Evolutionary conservation across 2,797 vertebrate genomes (phyloP), one percentile per base, ranked within the genome.

Genomic region (Coendou prehensilis): DNA sequence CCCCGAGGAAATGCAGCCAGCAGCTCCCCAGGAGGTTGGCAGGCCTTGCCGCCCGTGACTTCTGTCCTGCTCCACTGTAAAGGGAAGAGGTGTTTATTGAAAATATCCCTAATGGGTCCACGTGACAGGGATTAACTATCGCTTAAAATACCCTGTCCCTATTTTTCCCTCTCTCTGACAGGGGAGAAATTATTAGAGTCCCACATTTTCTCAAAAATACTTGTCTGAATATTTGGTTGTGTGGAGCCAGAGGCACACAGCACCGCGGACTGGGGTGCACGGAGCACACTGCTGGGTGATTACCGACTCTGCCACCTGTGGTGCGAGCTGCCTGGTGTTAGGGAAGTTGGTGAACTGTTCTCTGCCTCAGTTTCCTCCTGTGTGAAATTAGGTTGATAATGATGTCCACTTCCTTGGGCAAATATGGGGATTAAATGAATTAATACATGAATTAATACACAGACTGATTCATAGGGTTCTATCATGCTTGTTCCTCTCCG

Each of bases 1-100:
- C 91, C 94, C 95, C 94, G 78, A 91, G 97, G 90, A 97, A 97
- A 4, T 15, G 71, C 1, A 83, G 75, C 89, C 56, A 54, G n/a
- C 52, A 54, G 37, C 91, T 96, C 95, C 97, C 93, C 71, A 78
- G 90, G 96, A 95, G 54, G 10, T 2, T 80, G 45, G n/a, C 0
- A 6, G 11, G 64, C 80, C 67, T 37, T 0, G 0, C 10, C 5
- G 28, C 57, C 71, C 22, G 67, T 2, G 37, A 92, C 73, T 87
- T 69, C 61, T 11, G 57, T 73, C 63, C 56, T 45, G 83, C 73
- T 56, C 20, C n/a, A 6, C 75, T 61, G 81, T 75, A 84, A 84
- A 5, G 88, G 57, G 69, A 97, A 63, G 98, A 98, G 98, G 98
- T 98, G 98, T 84, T 80, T 87, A 71, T 86, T 93, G 59, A 91